Conservation (phyloP, 2,797 vertebrate species). For the Spatula versicolor region DNA sequence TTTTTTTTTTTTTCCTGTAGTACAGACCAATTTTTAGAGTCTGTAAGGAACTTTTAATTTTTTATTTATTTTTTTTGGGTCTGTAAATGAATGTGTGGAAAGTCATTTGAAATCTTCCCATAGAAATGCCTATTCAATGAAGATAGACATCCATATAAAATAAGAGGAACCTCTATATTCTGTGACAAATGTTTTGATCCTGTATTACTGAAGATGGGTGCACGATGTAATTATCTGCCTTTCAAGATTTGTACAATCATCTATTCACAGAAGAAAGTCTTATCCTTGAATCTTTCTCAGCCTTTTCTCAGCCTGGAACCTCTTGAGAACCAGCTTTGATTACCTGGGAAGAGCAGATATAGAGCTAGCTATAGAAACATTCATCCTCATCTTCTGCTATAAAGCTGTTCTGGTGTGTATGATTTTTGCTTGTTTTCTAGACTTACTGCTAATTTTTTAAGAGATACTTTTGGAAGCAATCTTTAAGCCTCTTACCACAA, state of each 20-base stretch:
- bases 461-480: not conserved
- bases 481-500: not conserved
- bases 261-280: not conserved
- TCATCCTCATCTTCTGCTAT: not conserved
- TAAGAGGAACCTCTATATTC: not conserved
- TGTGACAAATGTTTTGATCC: not conserved
- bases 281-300: not conserved
- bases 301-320: not conserved
- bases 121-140: not conserved
- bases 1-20: not conserved
- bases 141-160: not conserved
- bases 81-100: not conserved
- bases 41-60: not conserved
- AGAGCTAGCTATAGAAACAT: not conserved
- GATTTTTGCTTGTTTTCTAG: not conserved
- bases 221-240: not conserved
- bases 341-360: not conserved
- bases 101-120: not conserved
- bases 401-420: not conserved
- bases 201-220: not conserved
- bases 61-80: not conserved
- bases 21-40: not conserved
- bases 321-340: not conserved
- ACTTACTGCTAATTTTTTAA: not conserved
- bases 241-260: not conserved